These are phyloP conservation scores for Amblyopsis hoosieri DNA, from an alignment of 2,797 vertebrate genomes.

Conservation along the genomic window DNA sequence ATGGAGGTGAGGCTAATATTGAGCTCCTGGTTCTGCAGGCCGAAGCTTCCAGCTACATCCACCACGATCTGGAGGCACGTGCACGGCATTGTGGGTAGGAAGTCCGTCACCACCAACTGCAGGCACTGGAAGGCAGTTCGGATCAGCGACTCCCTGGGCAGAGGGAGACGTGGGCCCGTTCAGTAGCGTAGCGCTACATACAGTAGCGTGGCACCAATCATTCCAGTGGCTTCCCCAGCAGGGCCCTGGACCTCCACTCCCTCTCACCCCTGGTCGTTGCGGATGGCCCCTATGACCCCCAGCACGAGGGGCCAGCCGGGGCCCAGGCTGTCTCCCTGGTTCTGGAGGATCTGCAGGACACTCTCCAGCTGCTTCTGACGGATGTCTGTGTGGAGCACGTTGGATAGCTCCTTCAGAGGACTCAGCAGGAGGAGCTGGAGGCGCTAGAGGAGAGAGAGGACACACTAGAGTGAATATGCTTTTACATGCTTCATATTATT, in stretches of 20 bases:
- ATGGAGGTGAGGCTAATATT: constrained; percentile 99
- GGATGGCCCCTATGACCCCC: constrained; percentile 97
- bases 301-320: constrained; percentile 96
- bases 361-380: constrained; percentile 97
- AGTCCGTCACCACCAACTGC: constrained; percentile 99
- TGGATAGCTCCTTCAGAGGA: constrained; percentile 95
- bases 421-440: constrained; percentile 93
- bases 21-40: constrained; percentile 98
- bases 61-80: constrained; percentile 98
- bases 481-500: no score
- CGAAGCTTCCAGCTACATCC: constrained; percentile 97
- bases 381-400: constrained; percentile 92
- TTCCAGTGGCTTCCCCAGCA: no score
- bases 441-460: constrained; percentile 76
- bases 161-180: constrained; percentile 1
- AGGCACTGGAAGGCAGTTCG: constrained; percentile 99
- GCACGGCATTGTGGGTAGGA: constrained; percentile 98
- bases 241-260: no score
- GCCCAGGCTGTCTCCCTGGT: constrained; percentile 94
- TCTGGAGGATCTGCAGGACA: constrained; percentile 96
- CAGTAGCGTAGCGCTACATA: no score
- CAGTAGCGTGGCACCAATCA: no score
- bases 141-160: constrained; percentile 91
- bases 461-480: background rate
- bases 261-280: constrained; percentile 93